Base-by-base conservation (phyloP, 2,888 invertebrate species). In the Ophion ventricosus region DNA sequence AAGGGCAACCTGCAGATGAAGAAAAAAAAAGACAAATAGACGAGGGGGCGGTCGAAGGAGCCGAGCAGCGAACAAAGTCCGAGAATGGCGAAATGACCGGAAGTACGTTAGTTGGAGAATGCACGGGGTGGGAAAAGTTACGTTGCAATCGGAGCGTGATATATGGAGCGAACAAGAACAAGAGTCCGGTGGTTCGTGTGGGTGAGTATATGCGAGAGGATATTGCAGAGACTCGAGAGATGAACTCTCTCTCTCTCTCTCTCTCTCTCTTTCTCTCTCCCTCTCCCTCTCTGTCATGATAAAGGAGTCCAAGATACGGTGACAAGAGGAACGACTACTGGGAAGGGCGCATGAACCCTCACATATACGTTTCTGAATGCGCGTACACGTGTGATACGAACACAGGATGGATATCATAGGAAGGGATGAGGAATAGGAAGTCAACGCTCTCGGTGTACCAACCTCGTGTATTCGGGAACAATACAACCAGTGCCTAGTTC, bases 401-500 rank as follows among this genome's bases (percentile, higher is more conserved):
- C 20, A 20, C 17, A 17, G 54, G 1, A 26, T 29, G 23, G 56
- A 63, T 17, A 56, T 70, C 11, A 56, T 26, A 66, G 25, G 59
- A 20, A 43, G 14, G 63, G 40, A 23, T 20, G 66, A 20, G 82
- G 77, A 66, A 74, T 67, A 86, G 83, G 80, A 80, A 80, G 84
- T 85, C 73, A 77, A 82, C 67, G 82, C 66, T 85, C 82, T 64
- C 67, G 64, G 83, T 74, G 49, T 59, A 83, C 77, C 67, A 82
- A 70, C 70, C 81, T 77, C 75, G 78, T 80, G 78, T 61, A 80
- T 78, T 78, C 83, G 54, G 63, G 83, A 85, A 87, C 87, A 87
- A 87, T 87, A 76, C 84, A 74, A 59, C 64, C 80, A 76, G 86
- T 78, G 79, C 78, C 82, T 83, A 86, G 84, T 87, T 85, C 83